Evolutionary conservation across 2,797 vertebrate genomes (phyloP).

Genomic region (Acropternis orthonyx): DNA sequence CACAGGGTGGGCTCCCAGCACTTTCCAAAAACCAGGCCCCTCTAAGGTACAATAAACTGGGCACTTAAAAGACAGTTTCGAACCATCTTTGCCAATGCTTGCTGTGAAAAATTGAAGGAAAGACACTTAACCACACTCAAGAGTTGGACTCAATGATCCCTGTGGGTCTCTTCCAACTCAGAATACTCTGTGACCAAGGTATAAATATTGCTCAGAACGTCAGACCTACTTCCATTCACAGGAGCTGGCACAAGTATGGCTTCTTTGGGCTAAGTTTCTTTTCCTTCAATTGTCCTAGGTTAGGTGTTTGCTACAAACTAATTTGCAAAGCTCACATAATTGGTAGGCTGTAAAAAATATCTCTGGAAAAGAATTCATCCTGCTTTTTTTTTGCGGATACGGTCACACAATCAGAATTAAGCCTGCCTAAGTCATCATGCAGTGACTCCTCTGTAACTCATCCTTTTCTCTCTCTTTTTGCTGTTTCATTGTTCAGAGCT

Average conservation of each 20-base stretch:
- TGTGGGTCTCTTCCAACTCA: neutral
- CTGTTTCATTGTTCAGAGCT: conserved; percentile 37
- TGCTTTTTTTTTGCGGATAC: neutral
- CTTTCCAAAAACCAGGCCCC: neutral
- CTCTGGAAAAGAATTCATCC: neutral
- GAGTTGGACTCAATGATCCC: neutral
- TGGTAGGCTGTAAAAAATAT: neutral
- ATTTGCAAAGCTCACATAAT: neutral
- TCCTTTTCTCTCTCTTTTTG: neutral
- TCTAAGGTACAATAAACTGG: neutral
- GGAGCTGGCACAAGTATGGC: neutral
- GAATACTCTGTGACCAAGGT: neutral
- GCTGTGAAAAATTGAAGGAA: conserved; percentile 2
- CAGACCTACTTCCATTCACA: neutral
- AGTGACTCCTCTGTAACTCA: neutral
- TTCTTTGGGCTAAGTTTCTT: neutral
- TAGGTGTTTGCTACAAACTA: neutral
- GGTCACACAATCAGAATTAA: conserved; percentile 6
- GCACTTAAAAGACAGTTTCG: neutral
- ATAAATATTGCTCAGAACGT: neutral
- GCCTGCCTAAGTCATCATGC: neutral
- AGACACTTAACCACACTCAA: neutral
- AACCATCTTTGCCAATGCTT: neutral
- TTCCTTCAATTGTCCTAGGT: neutral
- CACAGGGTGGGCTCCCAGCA: neutral